Conservation (phyloP, 2,888 invertebrate genomes). For the Tenthredo distinguenda region DNA sequence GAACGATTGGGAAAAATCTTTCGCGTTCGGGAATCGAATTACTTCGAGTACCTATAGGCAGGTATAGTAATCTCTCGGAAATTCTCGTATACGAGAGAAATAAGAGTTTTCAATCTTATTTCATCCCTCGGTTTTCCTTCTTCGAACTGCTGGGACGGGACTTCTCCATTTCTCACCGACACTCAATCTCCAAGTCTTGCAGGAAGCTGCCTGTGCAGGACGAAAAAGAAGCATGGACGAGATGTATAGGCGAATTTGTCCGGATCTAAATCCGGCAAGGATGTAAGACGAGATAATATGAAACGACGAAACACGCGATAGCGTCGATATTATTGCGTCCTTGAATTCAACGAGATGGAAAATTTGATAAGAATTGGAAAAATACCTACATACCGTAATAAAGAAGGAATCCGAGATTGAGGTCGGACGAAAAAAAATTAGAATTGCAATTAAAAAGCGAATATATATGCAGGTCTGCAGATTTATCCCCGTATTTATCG, state of each 20-base stretch:
- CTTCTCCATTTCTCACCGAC: slow-evolving; percentile 16
- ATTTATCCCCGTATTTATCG: no score
- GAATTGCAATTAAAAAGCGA: no score
- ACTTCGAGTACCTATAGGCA: not conserved
- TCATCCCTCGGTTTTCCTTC: not conserved
- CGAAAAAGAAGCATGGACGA: not conserved
- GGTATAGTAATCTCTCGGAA: not conserved
- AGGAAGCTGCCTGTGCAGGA: not conserved
- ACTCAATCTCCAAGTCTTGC: not conserved
- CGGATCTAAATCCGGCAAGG: not conserved
- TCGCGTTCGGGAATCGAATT: not conserved
- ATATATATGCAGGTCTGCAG: no score
- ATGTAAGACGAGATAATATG: not conserved
- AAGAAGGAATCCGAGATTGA: no score
- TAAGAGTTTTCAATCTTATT: slow-evolving; percentile 23
- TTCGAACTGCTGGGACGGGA: not conserved
- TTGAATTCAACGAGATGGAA: not conserved
- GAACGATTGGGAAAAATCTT: not conserved
- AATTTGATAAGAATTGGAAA: not conserved
- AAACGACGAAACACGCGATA: not conserved
- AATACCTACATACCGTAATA: no score
- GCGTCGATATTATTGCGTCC: no score
- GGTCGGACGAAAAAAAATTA: no score
- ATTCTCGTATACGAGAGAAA: slow-evolving; percentile 7
- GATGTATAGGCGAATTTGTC: not conserved